Conservation (phyloP, 2,113 vertebrate genomes). For the Oxyura jamaicensis region DNA sequence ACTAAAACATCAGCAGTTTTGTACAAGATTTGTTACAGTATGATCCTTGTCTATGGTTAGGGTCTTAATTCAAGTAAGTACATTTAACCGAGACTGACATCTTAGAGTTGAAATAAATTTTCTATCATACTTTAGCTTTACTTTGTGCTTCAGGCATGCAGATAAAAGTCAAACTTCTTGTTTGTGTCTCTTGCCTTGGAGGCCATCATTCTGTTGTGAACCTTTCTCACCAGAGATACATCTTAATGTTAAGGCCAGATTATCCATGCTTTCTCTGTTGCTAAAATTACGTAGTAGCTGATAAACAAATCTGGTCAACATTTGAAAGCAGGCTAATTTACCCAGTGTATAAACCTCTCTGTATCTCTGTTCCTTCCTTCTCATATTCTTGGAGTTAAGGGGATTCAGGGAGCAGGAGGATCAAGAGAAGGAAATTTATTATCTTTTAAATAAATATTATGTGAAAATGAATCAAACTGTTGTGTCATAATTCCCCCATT, state of each 20-base stretch:
- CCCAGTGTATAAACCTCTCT: neutral
- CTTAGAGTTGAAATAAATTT: neutral
- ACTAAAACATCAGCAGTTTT: neutral
- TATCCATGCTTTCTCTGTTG: neutral
- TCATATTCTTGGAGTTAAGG: conserved; percentile 36
- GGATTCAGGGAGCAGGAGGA: neutral
- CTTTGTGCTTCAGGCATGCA: neutral
- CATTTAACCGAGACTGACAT: neutral
- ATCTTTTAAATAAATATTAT: neutral
- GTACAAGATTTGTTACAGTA: neutral
- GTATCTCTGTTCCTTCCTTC: neutral
- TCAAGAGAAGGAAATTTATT: neutral
- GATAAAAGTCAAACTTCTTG: neutral
- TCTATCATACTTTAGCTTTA: neutral
- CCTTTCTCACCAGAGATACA: neutral
- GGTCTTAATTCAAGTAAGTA: neutral
- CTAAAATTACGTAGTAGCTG: neutral
- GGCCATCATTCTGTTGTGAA: neutral
- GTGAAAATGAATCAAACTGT: neutral
- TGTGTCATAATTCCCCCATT: neutral
- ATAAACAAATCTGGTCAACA: neutral
- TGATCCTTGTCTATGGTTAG: neutral
- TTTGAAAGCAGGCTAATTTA: neutral
- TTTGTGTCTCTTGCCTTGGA: neutral
- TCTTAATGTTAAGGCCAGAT: neutral